phyloP scores from a whole-genome alignment of 2,797 vertebrate genomes.

The Aulostomus chinensis region DNA sequence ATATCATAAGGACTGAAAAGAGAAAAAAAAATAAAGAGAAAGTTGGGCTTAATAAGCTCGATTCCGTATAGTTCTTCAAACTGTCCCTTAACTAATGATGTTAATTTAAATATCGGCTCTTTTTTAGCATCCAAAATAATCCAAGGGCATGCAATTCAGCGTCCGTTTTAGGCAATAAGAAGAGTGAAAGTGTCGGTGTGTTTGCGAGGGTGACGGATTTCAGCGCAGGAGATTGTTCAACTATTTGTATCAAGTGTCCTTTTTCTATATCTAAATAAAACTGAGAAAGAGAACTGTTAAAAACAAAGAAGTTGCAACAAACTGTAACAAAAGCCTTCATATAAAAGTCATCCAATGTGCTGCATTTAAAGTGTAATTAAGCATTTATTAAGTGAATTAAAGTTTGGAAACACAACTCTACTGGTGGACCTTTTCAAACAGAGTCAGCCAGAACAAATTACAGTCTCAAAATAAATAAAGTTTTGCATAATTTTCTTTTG shows the following conservation, averaged over 20 bases:
- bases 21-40: neutral
- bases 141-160: no score
- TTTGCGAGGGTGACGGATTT: neutral
- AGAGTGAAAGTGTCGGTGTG: neutral
- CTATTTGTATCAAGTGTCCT: neutral
- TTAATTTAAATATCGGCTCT: no score
- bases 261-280: neutral
- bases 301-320: neutral
- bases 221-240: neutral
- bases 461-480: neutral
- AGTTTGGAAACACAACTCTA: no score
- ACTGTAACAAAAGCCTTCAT: neutral
- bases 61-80: no score
- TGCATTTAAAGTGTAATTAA: neutral
- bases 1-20: no score
- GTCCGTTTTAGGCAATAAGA: neutral
- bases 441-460: no score
- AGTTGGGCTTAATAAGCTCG: no score
- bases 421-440: neutral
- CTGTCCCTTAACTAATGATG: no score
- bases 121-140: no score
- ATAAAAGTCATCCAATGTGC: no score
- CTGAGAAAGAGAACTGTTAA: no score
- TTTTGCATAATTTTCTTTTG: no score
- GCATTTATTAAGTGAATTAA: neutral